Evolutionary conservation across 2,797 vertebrate genomes (phyloP).

Genomic region (Sylvia borin): DNA sequence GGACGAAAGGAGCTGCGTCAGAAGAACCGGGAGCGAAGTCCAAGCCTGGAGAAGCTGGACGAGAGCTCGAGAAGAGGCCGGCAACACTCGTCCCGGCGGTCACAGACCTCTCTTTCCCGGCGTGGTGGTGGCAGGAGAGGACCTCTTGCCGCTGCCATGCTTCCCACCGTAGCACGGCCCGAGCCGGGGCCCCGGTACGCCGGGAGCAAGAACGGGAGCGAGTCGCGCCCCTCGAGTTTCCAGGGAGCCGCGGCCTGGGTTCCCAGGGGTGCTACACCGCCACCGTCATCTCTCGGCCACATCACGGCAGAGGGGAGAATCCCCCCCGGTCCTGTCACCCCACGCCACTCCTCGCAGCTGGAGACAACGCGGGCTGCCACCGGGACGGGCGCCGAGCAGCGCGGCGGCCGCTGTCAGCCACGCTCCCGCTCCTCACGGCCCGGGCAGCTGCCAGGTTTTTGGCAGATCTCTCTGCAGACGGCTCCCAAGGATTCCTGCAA

Average conservation of each 20-base stretch:
- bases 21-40: not conserved
- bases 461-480: not conserved
- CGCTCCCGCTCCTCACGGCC: not conserved
- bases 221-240: not conserved
- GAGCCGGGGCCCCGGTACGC: not conserved
- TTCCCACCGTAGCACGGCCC: not conserved
- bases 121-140: not conserved
- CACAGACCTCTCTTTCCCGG: not conserved
- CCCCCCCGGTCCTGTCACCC: fast-evolving
- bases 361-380: not conserved
- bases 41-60: not conserved
- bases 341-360: not conserved
- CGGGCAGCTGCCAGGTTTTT: not conserved
- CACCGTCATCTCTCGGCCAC: not conserved
- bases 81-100: not conserved
- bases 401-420: not conserved
- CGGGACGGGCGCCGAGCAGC: not conserved
- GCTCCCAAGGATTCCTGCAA: not conserved
- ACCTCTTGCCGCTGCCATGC: not conserved
- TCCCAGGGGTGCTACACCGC: not conserved
- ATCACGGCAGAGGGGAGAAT: not conserved
- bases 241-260: not conserved
- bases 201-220: not conserved
- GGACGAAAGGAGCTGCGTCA: not conserved
- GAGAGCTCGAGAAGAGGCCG: not conserved